Evolutionary conservation across 1,140 invertebrate species (phyloP).

Genomic region (Drosophila parvula): DNA sequence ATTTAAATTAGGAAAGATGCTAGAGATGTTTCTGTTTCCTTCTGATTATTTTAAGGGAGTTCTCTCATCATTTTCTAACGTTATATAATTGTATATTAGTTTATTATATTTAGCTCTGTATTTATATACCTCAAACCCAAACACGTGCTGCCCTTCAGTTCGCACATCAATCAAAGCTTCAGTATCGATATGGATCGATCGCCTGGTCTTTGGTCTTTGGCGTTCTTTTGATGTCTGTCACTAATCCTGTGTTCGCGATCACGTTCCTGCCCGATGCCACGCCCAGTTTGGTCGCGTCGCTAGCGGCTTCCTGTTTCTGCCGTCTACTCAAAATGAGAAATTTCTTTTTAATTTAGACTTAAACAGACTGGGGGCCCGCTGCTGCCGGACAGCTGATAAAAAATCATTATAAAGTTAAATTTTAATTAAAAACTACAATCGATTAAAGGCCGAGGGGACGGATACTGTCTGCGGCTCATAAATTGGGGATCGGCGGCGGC

Average conservation of each 20-base stretch:
- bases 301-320: slow-evolving; percentile 66
- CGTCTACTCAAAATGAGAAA: slow-evolving; percentile 72
- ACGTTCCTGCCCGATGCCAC: slow-evolving; percentile 53
- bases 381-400: slow-evolving; percentile 79
- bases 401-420: slow-evolving; percentile 84
- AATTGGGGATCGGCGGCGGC: slow-evolving; percentile 71
- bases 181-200: slow-evolving; percentile 32
- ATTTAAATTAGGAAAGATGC: neutral
- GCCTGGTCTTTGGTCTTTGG: slow-evolving; percentile 9
- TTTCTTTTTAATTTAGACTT: slow-evolving; percentile 84
- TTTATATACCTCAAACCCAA: neutral
- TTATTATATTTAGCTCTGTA: neutral
- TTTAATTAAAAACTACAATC: slow-evolving; percentile 84
- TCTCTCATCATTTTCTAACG: neutral
- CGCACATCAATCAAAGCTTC: slow-evolving; percentile 74
- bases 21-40: too few relatives aligned
- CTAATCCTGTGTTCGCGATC: slow-evolving; percentile 64
- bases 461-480: slow-evolving; percentile 79
- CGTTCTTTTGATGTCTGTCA: slow-evolving; percentile 46
- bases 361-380: slow-evolving; percentile 42
- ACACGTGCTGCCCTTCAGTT: slow-evolving; percentile 45
- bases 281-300: slow-evolving; percentile 73
- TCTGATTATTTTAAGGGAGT: too few relatives aligned
- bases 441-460: slow-evolving; percentile 58
- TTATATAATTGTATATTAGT: neutral